Base-by-base conservation (phyloP, 2,113 vertebrate species). In the Epinephelus lanceolatus region DNA sequence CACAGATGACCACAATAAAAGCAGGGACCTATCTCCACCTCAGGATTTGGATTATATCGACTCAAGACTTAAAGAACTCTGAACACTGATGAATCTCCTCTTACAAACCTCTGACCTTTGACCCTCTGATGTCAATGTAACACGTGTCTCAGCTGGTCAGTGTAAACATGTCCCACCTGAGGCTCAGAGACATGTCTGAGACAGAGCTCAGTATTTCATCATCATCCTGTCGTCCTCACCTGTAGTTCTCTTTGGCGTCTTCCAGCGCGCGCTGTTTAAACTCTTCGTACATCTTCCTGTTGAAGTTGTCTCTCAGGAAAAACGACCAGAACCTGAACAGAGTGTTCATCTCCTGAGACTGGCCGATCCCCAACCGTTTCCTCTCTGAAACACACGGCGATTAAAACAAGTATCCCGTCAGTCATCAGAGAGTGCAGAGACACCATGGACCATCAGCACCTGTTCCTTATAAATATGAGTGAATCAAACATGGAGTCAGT, bases 251-350 rank as follows among this genome's bases (percentile, higher is more conserved):
- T 93, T 96, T 97, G 90, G 97, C 97, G 71, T 99, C 98, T 76
- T 99, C 98, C 84, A 98, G 55, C 27, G 97, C 95, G 19, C 93
- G 96, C 85, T 97, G 97, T 92, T 94, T 97, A 91, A 99, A 99
- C 91, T 99, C 98, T 87, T 99, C 97, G 30, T 99, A 99, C 98
- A 99, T 99, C 88, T 97, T 98, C 91, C 96, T 96, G 94, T 99
- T 99, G 91, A 98, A 99, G 93, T 98, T 97, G 93, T 99, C 98
- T 92, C 98, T 95, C 89, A 99, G 94, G 94, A 99, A 99, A 92
- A 99, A 99, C 45, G 98, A 98, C 98, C 98, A 99, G 95, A 99
- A 99, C 88, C 98, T 96, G 94, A 98, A 99, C 71, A 99, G 96
- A 0, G 98, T 99, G 90, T 99, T 99, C 98, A 99, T 99, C 96